These are phyloP conservation scores for Thalassoma bifasciatum DNA, from an alignment of 2,113 vertebrate genomes.

Conservation along the genomic window DNA sequence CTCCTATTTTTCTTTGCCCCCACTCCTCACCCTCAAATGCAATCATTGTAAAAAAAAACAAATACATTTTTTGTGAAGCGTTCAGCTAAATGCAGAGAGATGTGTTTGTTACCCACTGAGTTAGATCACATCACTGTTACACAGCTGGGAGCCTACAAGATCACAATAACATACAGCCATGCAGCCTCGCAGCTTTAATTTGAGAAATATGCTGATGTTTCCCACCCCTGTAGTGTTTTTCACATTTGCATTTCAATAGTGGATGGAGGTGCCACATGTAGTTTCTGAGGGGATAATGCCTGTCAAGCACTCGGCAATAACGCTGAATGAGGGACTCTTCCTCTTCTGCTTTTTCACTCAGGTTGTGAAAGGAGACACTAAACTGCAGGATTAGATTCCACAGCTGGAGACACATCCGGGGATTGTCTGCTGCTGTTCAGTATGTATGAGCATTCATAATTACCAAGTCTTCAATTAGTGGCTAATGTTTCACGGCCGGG, in stretches of 20 bases:
- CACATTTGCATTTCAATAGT: constrained; percentile 76
- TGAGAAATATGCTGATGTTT: constrained; percentile 68
- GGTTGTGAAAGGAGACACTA: constrained; percentile 52
- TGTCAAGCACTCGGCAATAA: constrained; percentile 65
- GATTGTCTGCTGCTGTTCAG: constrained; percentile 58
- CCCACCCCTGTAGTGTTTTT: constrained; percentile 53
- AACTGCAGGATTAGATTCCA: constrained; percentile 39
- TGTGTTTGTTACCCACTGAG: constrained; percentile 35
- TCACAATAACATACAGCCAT: constrained; percentile 23
- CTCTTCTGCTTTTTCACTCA: constrained; percentile 12
- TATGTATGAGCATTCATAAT: constrained; percentile 71
- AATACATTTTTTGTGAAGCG: neutral
- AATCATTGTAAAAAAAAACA: constrained; percentile 40
- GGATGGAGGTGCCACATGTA: constrained; percentile 51
- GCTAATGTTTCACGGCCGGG: constrained; percentile 47
- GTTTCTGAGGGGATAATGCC: constrained; percentile 63
- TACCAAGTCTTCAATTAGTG: constrained; percentile 72
- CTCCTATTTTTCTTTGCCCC: constrained; percentile 1
- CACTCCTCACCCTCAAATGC: constrained; percentile 21
- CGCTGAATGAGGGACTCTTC: constrained; percentile 37
- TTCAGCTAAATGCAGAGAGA: neutral
- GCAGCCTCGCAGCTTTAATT: constrained; percentile 57
- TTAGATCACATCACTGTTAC: constrained; percentile 45
- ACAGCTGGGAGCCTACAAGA: constrained; percentile 4
- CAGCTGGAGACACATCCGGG: constrained; percentile 51